Conservation (phyloP, 2,888 invertebrate species). For the Congeria kusceri region DNA sequence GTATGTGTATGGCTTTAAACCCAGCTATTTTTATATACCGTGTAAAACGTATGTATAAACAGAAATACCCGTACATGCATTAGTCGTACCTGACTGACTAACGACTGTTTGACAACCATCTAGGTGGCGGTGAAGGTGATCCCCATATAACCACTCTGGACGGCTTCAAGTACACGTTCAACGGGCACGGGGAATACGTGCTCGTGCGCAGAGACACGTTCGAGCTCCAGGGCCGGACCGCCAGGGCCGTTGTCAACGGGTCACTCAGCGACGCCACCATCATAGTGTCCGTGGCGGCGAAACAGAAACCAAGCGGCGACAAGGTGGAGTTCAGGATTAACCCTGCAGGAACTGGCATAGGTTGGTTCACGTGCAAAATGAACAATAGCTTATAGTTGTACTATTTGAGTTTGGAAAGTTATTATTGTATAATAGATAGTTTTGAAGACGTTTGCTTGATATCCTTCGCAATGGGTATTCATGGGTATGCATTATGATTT, state of each 20-base stretch:
- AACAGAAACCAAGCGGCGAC: conserved; percentile 56
- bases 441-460: too few relatives aligned
- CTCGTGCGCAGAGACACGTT: conserved; percentile 43
- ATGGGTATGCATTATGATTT: too few relatives aligned
- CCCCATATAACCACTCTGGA: conserved; percentile 70
- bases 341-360: conserved; percentile 39
- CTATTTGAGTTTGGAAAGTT: background rate
- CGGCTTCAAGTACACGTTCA: conserved; percentile 67
- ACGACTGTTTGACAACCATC: too few relatives aligned
- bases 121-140: conserved; percentile 67
- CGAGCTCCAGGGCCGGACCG: conserved; percentile 53
- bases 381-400: background rate
- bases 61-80: too few relatives aligned
- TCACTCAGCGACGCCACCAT: conserved; percentile 57
- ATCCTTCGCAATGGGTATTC: too few relatives aligned
- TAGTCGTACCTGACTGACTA: too few relatives aligned
- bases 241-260: conserved; percentile 24
- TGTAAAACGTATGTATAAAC: too few relatives aligned
- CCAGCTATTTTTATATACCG: too few relatives aligned
- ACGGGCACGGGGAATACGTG: conserved; percentile 72
- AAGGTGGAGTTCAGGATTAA: conserved; percentile 57
- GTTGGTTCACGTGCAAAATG: conserved; percentile 23
- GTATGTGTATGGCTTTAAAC: too few relatives aligned
- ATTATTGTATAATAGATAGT: too few relatives aligned
- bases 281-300: conserved; percentile 57